Percentiles rank a stretch among this genome's conserved stretches.
phyloP scores from a whole-genome alignment of 2,888 invertebrate species.

The Salticus scenicus region DNA sequence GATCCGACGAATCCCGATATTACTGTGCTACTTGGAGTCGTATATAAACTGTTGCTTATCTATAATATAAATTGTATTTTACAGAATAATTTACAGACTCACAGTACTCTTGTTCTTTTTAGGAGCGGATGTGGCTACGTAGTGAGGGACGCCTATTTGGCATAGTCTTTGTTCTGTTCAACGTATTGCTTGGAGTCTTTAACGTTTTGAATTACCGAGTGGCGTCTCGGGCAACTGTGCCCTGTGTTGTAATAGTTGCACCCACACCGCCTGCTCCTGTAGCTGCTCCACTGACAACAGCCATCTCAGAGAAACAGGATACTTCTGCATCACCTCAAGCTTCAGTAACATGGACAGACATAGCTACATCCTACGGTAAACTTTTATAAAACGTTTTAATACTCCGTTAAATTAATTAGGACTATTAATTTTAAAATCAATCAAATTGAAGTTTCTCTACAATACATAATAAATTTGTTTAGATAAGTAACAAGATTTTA shows the following conservation, averaged over 20 bases:
- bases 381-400: too few species aligned
- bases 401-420: too few species aligned
- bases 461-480: too few species aligned
- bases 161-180: slow-evolving; percentile 70
- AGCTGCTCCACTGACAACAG: neutral
- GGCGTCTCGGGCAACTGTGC: slow-evolving; percentile 46
- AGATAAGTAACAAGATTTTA: too few species aligned
- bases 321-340: neutral
- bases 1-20: too few species aligned
- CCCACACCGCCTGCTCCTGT: slow-evolving; percentile 39
- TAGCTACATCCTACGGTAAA: neutral
- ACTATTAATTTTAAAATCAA: too few species aligned
- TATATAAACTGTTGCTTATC: too few species aligned
- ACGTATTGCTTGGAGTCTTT: slow-evolving; percentile 71
- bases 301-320: neutral
- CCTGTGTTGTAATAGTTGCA: slow-evolving; percentile 63
- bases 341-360: slow-evolving; percentile 9
- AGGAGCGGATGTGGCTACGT: slow-evolving; percentile 63
- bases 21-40: too few species aligned
- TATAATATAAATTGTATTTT: too few species aligned
- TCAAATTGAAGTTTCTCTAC: too few species aligned
- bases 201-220: slow-evolving; percentile 70
- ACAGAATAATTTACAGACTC: too few species aligned
- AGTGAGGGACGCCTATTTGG: slow-evolving; percentile 70
- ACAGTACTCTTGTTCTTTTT: neutral